Percentiles rank a stretch among this genome's conserved stretches.
These are phyloP conservation scores for Drosophila nr. perissopoda DNA, from an alignment of 2,888 invertebrate species.

Conservation along the genomic window DNA sequence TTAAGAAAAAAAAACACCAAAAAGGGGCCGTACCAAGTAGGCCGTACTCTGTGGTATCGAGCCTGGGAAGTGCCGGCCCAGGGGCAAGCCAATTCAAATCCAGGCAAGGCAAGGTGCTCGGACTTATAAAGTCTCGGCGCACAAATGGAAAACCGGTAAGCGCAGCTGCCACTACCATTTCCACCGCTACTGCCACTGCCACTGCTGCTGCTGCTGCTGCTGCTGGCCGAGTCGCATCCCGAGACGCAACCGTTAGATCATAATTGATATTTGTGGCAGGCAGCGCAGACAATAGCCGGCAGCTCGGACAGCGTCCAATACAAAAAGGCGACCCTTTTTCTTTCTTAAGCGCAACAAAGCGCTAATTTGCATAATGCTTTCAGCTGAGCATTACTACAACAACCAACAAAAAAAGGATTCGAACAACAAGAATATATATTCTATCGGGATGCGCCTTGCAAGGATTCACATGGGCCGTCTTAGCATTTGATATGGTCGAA, in stretches of 20 bases:
- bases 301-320: constrained; percentile 76
- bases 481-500: constrained; percentile 75
- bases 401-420: constrained; percentile 54
- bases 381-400: constrained; percentile 56
- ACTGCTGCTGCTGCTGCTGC: neutral
- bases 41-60: constrained; percentile 49
- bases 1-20: constrained; percentile 3
- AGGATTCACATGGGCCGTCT: constrained; percentile 57
- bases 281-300: constrained; percentile 48
- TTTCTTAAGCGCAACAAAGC: constrained; percentile 50
- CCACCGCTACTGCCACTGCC: constrained; percentile 24
- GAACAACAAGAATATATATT: constrained; percentile 8
- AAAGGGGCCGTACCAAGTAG: constrained; percentile 37
- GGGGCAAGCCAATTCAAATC: constrained; percentile 33
- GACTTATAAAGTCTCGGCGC: constrained; percentile 7
- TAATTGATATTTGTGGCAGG: constrained; percentile 65
- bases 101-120: constrained; percentile 35
- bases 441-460: constrained; percentile 51
- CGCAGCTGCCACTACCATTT: constrained; percentile 26
- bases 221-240: constrained; percentile 39
- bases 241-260: constrained; percentile 63
- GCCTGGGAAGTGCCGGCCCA: constrained; percentile 73
- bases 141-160: constrained; percentile 51
- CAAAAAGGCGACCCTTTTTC: constrained; percentile 39
- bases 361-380: constrained; percentile 78